Conservation (phyloP, 1,140 invertebrate species). For the Ganaspis sp. region DNA sequence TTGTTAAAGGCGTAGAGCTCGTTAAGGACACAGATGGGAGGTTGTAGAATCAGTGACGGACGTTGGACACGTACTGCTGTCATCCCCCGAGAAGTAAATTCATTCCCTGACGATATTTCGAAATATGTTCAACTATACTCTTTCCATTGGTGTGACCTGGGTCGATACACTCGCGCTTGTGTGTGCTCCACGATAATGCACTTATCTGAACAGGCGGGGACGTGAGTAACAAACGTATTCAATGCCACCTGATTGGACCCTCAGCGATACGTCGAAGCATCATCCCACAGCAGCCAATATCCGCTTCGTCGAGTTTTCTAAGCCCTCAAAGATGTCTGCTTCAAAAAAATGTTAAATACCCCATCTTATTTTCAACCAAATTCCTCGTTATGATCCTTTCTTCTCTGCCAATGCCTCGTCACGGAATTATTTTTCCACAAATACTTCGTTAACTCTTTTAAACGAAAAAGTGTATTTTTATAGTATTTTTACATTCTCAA, state of each 20-base stretch:
- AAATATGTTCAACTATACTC: not conserved
- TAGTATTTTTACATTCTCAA: too few relatives aligned
- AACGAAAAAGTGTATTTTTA: too few relatives aligned
- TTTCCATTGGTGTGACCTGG: not conserved
- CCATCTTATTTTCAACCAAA: too few relatives aligned
- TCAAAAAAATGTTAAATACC: not conserved
- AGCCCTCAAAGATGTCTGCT: not conserved
- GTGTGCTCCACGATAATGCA: constrained; percentile 39
- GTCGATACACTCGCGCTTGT: not conserved
- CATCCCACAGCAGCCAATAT: not conserved
- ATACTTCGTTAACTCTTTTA: too few relatives aligned
- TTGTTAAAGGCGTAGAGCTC: not conserved
- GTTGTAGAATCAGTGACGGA: not conserved
- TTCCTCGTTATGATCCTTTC: too few relatives aligned
- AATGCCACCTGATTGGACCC: constrained; percentile 55
- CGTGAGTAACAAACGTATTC: constrained; percentile 50
- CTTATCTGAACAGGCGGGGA: constrained; percentile 34
- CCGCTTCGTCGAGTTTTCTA: not conserved
- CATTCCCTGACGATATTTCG: too few relatives aligned
- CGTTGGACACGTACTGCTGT: too few relatives aligned
- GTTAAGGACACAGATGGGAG: not conserved
- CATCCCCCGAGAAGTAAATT: too few relatives aligned
- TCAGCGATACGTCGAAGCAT: constrained; percentile 43
- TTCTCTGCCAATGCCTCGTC: too few relatives aligned
- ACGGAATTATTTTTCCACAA: too few relatives aligned